Percentiles rank a stretch among this genome's conserved stretches.
phyloP scores from a whole-genome alignment of 2,888 invertebrate genomes.

The Philopedon plagiatum region DNA sequence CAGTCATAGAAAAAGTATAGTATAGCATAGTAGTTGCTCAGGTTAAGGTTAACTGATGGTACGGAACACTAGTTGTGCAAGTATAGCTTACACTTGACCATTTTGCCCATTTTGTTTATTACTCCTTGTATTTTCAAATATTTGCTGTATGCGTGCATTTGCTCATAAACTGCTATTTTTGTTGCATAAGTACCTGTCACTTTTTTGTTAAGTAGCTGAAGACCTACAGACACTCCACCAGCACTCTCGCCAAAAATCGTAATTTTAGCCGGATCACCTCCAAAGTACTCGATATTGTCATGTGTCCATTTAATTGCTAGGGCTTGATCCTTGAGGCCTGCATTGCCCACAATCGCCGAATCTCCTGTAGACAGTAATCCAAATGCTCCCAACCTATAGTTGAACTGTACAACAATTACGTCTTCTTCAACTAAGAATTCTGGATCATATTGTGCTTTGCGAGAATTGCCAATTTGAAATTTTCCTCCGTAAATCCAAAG shows the following conservation, averaged over 20 bases:
- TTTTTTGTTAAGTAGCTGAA: background rate
- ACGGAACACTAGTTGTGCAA: too few relatives aligned
- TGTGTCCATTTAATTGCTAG: constrained; percentile 54
- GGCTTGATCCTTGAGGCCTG: constrained; percentile 57
- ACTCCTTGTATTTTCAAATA: too few relatives aligned
- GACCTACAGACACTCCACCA: constrained; percentile 52
- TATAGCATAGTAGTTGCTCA: too few relatives aligned
- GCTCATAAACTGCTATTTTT: too few relatives aligned
- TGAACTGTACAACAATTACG: background rate
- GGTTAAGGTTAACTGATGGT: too few relatives aligned
- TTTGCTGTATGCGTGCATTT: too few relatives aligned
- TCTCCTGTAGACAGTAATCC: constrained; percentile 57
- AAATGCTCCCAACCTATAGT: constrained; percentile 13
- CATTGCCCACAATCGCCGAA: constrained; percentile 54
- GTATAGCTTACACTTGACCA: too few relatives aligned
- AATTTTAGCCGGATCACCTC: constrained; percentile 33
- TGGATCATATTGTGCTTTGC: background rate
- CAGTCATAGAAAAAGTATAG: too few relatives aligned
- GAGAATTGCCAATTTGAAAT: background rate
- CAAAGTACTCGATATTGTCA: constrained; percentile 53
- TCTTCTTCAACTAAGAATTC: background rate
- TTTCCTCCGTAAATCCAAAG: constrained; percentile 5
- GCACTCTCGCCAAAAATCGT: constrained; percentile 57
- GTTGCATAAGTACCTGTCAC: too few relatives aligned
- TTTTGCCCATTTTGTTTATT: too few relatives aligned